Evolutionary conservation across 2,113 vertebrate genomes (phyloP), one percentile per base, ranked within the genome.

Genomic region (Sinocyclocheilus maitianheensis): DNA sequence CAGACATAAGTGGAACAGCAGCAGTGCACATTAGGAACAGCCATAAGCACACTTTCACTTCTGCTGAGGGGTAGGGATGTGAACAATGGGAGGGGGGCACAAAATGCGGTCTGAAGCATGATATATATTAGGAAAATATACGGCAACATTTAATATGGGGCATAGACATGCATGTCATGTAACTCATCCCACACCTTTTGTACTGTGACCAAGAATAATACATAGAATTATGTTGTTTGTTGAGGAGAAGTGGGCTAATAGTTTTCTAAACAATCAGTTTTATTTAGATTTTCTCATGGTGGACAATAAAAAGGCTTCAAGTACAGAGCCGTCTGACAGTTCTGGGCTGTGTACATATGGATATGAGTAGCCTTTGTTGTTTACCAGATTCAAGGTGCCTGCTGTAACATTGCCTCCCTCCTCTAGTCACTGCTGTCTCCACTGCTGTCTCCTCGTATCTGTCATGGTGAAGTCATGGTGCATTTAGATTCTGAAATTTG

Each of bases 401-500:
- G 40, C 60, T 67, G 62, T 67, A 81, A n/a, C 79, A 46, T 81
- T n/a, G 43, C 60, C 62, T 85, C 69, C 46, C 84, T 24, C 14
- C 48, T 85, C 62, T 71, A 24, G 76, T 85, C 76, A 77, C 77
- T 10, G 85, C 34, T 86, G 77, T 71, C 78, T 74, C 71, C 30
- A 11, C 46, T 11, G 51, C 48, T 80, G 77, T 72, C 65, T 86
- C 65, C 65, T 81, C 55, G 5, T 65, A 63, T 86, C 67, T 63
- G 77, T 86, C 75, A 81, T 48, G 24, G 77, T 81, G 67, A 81
- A 81, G 65, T 81, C 53, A 76, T 81, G 77, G 78, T 51, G 40
- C 78, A 86, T 86, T 86, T 62, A 86, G 37, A 86, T 63, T 86
- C 78, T 81, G 69, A 81, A 86, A 74, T 62, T 53, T 65, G 78